Evolutionary conservation across 2,888 invertebrate species (phyloP).

Genomic region (Bembecia ichneumoniformis): DNA sequence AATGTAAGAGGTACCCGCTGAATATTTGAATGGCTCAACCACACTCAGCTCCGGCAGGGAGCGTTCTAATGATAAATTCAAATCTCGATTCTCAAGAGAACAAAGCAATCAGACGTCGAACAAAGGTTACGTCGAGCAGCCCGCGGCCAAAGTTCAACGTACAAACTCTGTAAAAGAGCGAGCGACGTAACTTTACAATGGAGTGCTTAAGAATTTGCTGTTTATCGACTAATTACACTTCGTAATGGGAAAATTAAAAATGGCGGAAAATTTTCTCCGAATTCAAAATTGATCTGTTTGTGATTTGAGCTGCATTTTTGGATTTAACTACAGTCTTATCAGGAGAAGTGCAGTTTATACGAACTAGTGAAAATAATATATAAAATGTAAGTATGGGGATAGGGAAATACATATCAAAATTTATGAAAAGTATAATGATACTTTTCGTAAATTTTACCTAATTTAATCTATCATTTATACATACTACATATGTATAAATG

Average conservation of each 20-base stretch:
- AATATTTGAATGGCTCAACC: constrained; percentile 49
- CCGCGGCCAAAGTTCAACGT: constrained; percentile 24
- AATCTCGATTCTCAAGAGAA: constrained; percentile 51
- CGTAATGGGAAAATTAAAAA: constrained; percentile 3
- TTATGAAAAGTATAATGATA: no score
- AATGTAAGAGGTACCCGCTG: constrained; percentile 23
- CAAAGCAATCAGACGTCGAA: constrained; percentile 60
- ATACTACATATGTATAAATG: no score
- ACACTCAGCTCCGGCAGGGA: constrained; percentile 33
- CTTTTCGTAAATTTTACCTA: no score
- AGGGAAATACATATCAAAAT: no score
- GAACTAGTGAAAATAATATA: no score
- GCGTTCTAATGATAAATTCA: constrained; percentile 64
- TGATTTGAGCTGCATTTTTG: no score
- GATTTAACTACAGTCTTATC: no score
- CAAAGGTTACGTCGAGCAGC: constrained; percentile 42
- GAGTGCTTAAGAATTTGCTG: constrained; percentile 16
- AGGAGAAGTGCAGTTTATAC: no score
- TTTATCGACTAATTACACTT: constrained; percentile 6
- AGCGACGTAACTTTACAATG: constrained; percentile 22
- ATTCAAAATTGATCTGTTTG: no score
- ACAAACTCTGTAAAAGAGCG: constrained; percentile 28
- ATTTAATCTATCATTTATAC: no score
- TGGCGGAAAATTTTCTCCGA: not conserved
- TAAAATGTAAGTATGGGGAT: no score